These are phyloP conservation scores for Globodera rostochiensis DNA, from an alignment of 1,140 invertebrate genomes.

Conservation along the genomic window DNA sequence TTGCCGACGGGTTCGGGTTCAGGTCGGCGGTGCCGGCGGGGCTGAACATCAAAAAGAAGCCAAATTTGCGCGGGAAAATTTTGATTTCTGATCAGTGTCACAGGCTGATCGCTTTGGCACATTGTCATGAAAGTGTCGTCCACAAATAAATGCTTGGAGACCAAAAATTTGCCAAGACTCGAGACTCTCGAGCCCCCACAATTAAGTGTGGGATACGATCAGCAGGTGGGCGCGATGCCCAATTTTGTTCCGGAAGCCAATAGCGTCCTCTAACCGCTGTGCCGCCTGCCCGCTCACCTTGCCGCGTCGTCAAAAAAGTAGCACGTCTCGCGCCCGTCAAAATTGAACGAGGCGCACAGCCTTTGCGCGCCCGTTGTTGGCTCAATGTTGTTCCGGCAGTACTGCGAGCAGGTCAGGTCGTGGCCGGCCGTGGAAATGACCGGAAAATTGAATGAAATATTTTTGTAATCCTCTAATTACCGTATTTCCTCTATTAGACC, in stretches of 20 bases:
- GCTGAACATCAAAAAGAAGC: conserved; percentile 6
- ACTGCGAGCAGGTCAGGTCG: conserved; percentile 64
- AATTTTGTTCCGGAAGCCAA: too few relatives aligned
- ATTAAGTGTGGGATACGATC: too few relatives aligned
- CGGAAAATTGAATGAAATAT: neutral
- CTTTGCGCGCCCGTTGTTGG: conserved; percentile 64
- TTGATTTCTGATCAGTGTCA: neutral
- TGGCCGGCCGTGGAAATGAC: conserved; percentile 64
- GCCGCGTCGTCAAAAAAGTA: conserved; percentile 66
- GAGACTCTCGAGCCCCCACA: neutral
- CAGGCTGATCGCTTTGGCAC: neutral
- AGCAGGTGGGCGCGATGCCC: too few relatives aligned
- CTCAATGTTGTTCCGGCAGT: conserved; percentile 65
- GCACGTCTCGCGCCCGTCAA: conserved; percentile 64
- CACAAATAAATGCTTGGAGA: neutral
- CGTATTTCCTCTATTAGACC: too few relatives aligned
- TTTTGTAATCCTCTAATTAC: too few relatives aligned
- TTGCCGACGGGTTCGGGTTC: conserved; percentile 64
- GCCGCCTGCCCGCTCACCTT: conserved; percentile 29
- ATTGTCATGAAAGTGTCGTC: neutral
- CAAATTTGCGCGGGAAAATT: neutral
- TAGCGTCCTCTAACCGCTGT: too few relatives aligned
- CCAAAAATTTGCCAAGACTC: neutral
- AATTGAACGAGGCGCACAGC: conserved; percentile 65
- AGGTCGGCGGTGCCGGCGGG: conserved; percentile 56